Percentiles rank a stretch among this genome's conserved stretches.
Evolutionary conservation across 1,140 invertebrate genomes (phyloP).

Genomic region (Nixonia krombeini): DNA sequence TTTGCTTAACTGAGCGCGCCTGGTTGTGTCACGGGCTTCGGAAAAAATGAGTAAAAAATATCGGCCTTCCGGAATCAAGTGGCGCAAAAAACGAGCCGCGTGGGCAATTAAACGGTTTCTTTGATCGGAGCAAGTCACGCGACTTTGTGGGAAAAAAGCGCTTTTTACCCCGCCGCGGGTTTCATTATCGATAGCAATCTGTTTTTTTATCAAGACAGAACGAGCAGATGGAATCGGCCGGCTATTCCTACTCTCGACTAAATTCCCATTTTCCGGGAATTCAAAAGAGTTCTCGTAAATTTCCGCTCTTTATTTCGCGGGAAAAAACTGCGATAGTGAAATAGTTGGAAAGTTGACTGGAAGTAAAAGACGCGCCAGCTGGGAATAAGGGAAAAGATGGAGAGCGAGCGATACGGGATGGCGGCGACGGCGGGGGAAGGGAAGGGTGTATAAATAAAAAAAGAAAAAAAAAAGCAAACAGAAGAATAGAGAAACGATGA

Average conservation of each 20-base stretch:
- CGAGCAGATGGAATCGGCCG: constrained; percentile 14
- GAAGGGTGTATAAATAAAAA: constrained; percentile 11
- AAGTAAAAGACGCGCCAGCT: constrained; percentile 22
- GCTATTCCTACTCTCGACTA: constrained; percentile 12
- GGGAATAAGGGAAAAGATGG: constrained; percentile 21
- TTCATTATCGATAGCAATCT: constrained; percentile 22
- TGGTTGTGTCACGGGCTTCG: background rate
- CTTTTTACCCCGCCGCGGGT: constrained; percentile 2
- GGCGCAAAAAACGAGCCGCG: background rate
- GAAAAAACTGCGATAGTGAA: constrained; percentile 20
- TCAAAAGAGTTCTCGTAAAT: constrained; percentile 38
- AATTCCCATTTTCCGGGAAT: constrained; percentile 7
- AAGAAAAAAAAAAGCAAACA: constrained; percentile 22
- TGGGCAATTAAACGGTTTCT: background rate
- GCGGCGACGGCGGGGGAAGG: background rate
- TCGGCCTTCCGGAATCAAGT: background rate
- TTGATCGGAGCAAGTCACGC: background rate
- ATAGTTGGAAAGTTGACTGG: constrained; percentile 23
- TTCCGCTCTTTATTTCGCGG: constrained; percentile 22
- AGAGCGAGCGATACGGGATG: constrained; percentile 11
- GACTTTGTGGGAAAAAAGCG: too few species aligned
- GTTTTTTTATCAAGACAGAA: constrained; percentile 13
- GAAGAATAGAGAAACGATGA: constrained; percentile 18
- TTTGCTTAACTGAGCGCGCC: background rate
- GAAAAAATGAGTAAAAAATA: constrained; percentile 1